phyloP scores from a whole-genome alignment of 2,888 invertebrate species.

The Xylophagus ater region DNA sequence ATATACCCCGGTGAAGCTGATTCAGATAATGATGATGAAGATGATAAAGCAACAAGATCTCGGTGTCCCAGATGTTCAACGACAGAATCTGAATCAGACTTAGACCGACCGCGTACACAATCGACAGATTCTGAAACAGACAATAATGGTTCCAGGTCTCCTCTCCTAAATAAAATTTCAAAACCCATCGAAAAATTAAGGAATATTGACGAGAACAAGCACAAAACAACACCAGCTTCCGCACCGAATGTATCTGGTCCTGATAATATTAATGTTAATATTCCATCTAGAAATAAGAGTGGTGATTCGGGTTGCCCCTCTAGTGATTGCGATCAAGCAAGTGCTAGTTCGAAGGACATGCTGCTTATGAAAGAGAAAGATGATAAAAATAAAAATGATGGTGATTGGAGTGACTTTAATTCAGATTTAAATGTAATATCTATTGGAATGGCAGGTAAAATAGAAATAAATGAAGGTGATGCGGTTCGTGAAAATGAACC shows the following conservation, averaged over 20 bases:
- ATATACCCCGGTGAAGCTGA: slow-evolving; percentile 11
- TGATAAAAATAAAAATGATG: slow-evolving; percentile 33
- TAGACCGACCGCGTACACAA: slow-evolving; percentile 26
- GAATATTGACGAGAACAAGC: background rate
- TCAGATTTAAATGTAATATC: background rate
- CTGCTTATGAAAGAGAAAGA: slow-evolving; percentile 41
- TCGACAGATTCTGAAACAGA: slow-evolving; percentile 54
- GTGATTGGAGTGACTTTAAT: slow-evolving; percentile 7
- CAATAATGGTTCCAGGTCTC: slow-evolving; percentile 59
- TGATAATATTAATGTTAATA: background rate
- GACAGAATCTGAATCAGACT: slow-evolving; percentile 23
- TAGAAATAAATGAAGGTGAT: slow-evolving; percentile 17
- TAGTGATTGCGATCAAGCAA: slow-evolving; percentile 47
- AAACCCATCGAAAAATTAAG: background rate
- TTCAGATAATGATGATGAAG: slow-evolving; percentile 48
- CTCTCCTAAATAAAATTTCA: slow-evolving; percentile 48
- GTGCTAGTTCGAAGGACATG: slow-evolving; percentile 60
- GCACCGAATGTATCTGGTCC: slow-evolving; percentile 21
- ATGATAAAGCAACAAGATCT: slow-evolving; percentile 38
- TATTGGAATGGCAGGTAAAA: slow-evolving; percentile 18
- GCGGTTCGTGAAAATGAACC: background rate
- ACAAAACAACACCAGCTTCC: slow-evolving; percentile 7
- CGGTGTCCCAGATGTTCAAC: slow-evolving; percentile 16
- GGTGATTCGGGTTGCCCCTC: slow-evolving; percentile 42
- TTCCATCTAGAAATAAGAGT: slow-evolving; percentile 30